Conservation (phyloP, 2,888 invertebrate species). For the Formica aserva region DNA sequence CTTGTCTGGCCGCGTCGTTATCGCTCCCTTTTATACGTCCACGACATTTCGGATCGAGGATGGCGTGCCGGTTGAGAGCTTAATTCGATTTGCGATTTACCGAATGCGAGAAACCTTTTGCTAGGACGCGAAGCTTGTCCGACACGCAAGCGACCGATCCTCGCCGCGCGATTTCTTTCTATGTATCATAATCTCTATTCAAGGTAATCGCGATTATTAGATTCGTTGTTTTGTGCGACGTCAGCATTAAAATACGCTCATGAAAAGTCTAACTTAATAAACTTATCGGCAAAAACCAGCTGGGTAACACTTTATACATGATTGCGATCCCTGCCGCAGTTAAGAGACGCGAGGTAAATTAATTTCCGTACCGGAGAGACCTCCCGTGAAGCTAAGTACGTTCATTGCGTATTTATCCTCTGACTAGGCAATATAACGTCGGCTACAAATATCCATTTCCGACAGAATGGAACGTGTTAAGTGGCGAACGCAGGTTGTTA, state of each 20-base stretch:
- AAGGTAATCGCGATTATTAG: slow-evolving; percentile 54
- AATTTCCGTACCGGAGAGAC: slow-evolving; percentile 20
- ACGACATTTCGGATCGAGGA: slow-evolving; percentile 72
- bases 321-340: background rate
- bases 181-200: slow-evolving; percentile 53
- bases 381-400: slow-evolving; percentile 9
- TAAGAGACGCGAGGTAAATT: slow-evolving; percentile 32
- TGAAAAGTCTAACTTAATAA: background rate
- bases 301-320: background rate
- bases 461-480: slow-evolving; percentile 25
- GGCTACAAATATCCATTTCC: slow-evolving; percentile 30
- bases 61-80: slow-evolving; percentile 84
- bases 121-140: slow-evolving; percentile 81
- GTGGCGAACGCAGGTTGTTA: slow-evolving; percentile 13
- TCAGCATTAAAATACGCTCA: background rate
- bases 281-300: slow-evolving; percentile 10
- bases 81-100: slow-evolving; percentile 85
- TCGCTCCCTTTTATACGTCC: slow-evolving; percentile 80
- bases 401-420: slow-evolving; percentile 28
- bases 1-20: slow-evolving; percentile 74
- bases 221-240: slow-evolving; percentile 12
- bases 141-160: slow-evolving; percentile 82
- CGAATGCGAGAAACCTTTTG: slow-evolving; percentile 84
- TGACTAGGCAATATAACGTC: slow-evolving; percentile 20
- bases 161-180: slow-evolving; percentile 14